Conservation (phyloP, 2,888 invertebrate species). For the Noctua fimbriata region DNA sequence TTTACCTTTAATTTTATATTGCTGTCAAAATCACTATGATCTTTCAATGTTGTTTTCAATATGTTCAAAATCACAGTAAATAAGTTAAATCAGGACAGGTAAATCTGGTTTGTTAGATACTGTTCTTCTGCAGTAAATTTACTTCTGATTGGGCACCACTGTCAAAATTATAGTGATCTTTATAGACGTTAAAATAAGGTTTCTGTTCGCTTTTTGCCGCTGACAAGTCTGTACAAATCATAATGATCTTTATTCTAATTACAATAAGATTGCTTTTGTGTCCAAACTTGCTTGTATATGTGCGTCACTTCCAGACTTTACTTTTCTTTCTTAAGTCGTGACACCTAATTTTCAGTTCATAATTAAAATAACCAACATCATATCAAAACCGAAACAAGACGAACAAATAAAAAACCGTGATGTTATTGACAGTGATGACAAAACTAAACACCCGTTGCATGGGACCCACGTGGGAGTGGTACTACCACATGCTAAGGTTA, state of each 20-base stretch:
- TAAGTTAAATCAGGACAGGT: too few relatives aligned
- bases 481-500: conserved; percentile 57
- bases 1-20: too few relatives aligned
- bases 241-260: background rate
- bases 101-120: too few relatives aligned
- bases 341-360: background rate
- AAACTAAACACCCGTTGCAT: conserved; percentile 38
- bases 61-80: background rate
- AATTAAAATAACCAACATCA: conserved; percentile 4
- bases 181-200: background rate
- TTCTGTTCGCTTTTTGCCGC: background rate
- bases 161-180: background rate
- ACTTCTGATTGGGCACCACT: too few relatives aligned
- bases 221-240: too few relatives aligned
- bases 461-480: conserved; percentile 59
- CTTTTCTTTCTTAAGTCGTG: background rate
- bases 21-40: background rate
- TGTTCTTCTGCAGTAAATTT: too few relatives aligned
- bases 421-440: conserved; percentile 53
- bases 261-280: background rate
- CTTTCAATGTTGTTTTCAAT: background rate
- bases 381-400: conserved; percentile 17
- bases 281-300: background rate
- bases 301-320: background rate
- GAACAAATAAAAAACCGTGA: conserved; percentile 38